Evolutionary conservation across 2,113 vertebrate species (phyloP).

Genomic region (Pelvicachromis taeniatus): DNA sequence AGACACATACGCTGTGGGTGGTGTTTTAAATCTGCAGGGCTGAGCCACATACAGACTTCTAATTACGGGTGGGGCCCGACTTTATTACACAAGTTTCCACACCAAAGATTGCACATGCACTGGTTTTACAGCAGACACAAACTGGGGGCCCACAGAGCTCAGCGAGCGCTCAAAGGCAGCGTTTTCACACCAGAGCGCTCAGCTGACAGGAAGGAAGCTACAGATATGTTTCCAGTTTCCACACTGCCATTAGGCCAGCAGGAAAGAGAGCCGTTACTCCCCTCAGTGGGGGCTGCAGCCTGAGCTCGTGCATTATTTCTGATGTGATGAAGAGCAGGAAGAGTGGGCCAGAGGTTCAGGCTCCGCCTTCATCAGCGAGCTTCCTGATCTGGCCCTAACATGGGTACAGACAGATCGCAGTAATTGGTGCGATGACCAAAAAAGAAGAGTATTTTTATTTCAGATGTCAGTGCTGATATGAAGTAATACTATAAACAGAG

Average conservation of each 20-base stretch:
- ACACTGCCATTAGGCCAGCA: slow-evolving; percentile 49
- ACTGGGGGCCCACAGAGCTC: background rate
- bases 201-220: slow-evolving; percentile 53
- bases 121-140: slow-evolving; percentile 4
- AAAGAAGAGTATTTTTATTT: background rate
- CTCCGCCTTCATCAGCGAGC: background rate
- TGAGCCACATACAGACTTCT: slow-evolving; percentile 17
- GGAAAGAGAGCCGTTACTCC: slow-evolving; percentile 58
- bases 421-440: background rate
- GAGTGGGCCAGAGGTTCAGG: background rate
- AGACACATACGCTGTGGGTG: background rate
- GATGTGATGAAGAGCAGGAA: background rate
- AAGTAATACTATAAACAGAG: background rate
- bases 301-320: slow-evolving; percentile 3
- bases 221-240: slow-evolving; percentile 52
- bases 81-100: background rate
- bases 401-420: background rate
- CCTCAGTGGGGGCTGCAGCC: slow-evolving; percentile 14
- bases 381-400: background rate
- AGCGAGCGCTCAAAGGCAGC: slow-evolving; percentile 22
- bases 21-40: background rate
- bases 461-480: background rate
- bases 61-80: slow-evolving; percentile 48
- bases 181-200: background rate
- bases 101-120: background rate